Percentiles rank a stretch among this genome's conserved stretches.
Conservation (phyloP, 2,888 invertebrate species). For the Dynastes maya region DNA sequence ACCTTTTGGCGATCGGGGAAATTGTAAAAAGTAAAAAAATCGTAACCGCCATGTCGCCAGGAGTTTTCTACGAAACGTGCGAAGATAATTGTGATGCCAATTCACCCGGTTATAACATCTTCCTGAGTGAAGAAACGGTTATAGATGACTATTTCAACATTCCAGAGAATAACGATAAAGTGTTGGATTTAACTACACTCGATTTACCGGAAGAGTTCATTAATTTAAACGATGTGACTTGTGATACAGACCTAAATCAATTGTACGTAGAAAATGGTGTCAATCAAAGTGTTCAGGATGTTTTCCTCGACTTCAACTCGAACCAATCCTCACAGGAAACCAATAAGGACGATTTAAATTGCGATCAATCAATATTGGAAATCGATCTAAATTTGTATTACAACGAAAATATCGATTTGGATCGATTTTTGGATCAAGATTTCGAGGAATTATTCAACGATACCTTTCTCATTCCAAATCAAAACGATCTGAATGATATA, state of each 20-base stretch:
- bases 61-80: constrained; percentile 49
- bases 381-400: constrained; percentile 49
- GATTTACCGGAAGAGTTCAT: constrained; percentile 40
- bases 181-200: constrained; percentile 9
- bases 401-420: constrained; percentile 49
- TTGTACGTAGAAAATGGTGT: constrained; percentile 40
- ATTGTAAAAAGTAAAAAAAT: not conserved
- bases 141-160: constrained; percentile 38
- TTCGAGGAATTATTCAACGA: constrained; percentile 47
- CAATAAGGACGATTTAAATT: constrained; percentile 1
- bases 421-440: constrained; percentile 49
- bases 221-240: constrained; percentile 32
- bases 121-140: constrained; percentile 33
- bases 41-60: constrained; percentile 51
- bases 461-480: constrained; percentile 14
- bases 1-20: not conserved
- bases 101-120: constrained; percentile 28
- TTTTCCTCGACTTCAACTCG: constrained; percentile 20
- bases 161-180: constrained; percentile 16
- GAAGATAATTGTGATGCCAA: constrained; percentile 44
- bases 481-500: constrained; percentile 41
- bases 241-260: constrained; percentile 43
- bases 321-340: constrained; percentile 17
- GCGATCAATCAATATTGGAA: constrained; percentile 44
- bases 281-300: constrained; percentile 25